phyloP scores from a whole-genome alignment of 2,888 invertebrate genomes.

The Halictus ligatus region DNA sequence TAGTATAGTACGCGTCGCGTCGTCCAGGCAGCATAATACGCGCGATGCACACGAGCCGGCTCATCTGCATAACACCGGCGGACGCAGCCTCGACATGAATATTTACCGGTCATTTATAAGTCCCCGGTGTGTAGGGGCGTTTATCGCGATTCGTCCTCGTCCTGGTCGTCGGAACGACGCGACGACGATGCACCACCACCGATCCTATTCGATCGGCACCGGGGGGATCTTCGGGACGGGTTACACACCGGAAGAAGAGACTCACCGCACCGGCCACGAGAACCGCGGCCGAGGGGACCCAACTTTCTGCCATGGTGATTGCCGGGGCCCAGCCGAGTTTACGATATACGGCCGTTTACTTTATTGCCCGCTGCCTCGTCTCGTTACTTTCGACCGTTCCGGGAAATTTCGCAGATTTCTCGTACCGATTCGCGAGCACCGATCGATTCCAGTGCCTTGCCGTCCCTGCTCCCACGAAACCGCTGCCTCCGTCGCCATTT shows the following conservation, averaged over 20 bases:
- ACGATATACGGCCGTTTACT: slow-evolving; percentile 44
- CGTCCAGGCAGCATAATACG: slow-evolving; percentile 54
- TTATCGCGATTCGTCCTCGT: slow-evolving; percentile 63
- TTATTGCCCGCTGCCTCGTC: slow-evolving; percentile 18
- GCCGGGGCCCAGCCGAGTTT: slow-evolving; percentile 33
- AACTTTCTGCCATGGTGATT: slow-evolving; percentile 31
- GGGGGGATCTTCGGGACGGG: slow-evolving; percentile 45
- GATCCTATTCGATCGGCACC: slow-evolving; percentile 48
- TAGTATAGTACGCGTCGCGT: slow-evolving; percentile 26
- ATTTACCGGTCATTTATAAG: slow-evolving; percentile 77
- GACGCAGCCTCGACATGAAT: slow-evolving; percentile 77
- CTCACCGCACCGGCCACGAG: neutral
- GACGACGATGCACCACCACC: slow-evolving; percentile 1
- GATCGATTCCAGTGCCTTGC: slow-evolving; percentile 10
- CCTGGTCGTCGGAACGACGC: slow-evolving; percentile 21
- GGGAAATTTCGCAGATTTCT: slow-evolving; percentile 13
- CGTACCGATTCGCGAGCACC: slow-evolving; percentile 14
- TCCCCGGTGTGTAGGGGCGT: slow-evolving; percentile 60
- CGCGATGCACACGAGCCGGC: slow-evolving; percentile 53
- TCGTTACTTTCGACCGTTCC: slow-evolving; percentile 40
- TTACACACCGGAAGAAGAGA: slow-evolving; percentile 52
- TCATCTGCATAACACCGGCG: slow-evolving; percentile 77
- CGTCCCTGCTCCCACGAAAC: neutral
- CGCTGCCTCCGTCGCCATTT: neutral
- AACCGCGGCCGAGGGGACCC: neutral